A percentile compares a stretch with the other conserved stretches of the same genome.
These are phyloP conservation scores for Oncorhynchus gorbuscha DNA, from an alignment of 2,113 vertebrate species.

Conservation along the genomic window DNA sequence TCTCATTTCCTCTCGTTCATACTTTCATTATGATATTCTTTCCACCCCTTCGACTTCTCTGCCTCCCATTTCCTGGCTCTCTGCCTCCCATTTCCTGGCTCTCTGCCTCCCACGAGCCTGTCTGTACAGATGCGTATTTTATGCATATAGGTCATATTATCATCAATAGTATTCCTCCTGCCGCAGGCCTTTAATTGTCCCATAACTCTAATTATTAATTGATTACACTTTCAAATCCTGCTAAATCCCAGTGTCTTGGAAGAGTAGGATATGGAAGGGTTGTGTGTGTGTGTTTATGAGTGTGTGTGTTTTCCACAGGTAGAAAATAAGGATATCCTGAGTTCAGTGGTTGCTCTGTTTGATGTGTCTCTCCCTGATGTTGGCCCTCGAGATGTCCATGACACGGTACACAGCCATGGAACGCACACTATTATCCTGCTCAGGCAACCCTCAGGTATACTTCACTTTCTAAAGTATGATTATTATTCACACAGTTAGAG, in stretches of 20 bases:
- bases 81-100: background rate
- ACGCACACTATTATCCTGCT: constrained; percentile 38
- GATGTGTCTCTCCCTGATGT: constrained; percentile 36
- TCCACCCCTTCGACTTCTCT: background rate
- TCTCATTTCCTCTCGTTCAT: background rate
- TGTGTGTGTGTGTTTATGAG: too few relatives aligned
- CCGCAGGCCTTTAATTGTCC: background rate
- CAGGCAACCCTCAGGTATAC: constrained; percentile 27
- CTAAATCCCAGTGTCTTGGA: background rate
- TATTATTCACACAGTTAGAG: background rate
- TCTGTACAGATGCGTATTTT: too few relatives aligned
- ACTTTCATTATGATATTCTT: background rate
- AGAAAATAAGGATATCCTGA: constrained; percentile 35
- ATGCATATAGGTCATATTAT: background rate
- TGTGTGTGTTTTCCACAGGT: constrained; percentile 10
- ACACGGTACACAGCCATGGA: constrained; percentile 27
- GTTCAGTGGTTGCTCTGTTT: constrained; percentile 34
- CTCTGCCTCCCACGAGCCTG: too few relatives aligned
- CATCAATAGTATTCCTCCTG: background rate
- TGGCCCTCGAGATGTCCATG: constrained; percentile 19
- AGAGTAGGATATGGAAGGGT: background rate
- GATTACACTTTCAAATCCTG: background rate
- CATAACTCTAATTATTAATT: background rate
- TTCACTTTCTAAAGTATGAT: background rate
- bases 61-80: background rate